phyloP scores from a whole-genome alignment of 2,888 invertebrate species.

The Deroplatys truncata region DNA sequence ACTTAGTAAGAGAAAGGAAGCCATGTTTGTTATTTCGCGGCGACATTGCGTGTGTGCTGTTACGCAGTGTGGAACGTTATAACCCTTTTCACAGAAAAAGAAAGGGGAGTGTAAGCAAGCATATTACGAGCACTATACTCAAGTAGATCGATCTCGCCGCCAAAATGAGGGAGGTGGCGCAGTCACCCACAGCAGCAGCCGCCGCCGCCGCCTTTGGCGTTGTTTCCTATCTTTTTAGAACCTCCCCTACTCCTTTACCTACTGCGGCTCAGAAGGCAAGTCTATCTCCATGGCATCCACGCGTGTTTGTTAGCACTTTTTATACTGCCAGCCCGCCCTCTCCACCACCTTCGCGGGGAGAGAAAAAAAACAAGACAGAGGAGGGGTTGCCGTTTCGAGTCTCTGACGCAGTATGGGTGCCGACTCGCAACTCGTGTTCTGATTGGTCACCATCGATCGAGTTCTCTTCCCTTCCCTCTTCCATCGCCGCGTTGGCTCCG shows the following conservation, averaged over 20 bases:
- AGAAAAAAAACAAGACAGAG: not conserved
- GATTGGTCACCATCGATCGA: constrained; percentile 23
- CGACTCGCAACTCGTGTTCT: constrained; percentile 1
- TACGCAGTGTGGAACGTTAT: not conserved
- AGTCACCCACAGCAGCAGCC: not conserved
- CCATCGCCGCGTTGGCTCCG: not conserved
- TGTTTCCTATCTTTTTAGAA: constrained; percentile 19
- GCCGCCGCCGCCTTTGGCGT: not conserved
- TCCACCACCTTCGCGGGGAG: constrained; percentile 4
- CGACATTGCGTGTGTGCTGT: not conserved
- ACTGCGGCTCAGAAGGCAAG: constrained; percentile 17
- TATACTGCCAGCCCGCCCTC: constrained; percentile 18
- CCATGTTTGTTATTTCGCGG: not conserved
- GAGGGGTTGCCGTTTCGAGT: constrained; percentile 10
- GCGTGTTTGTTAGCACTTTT: constrained; percentile 27
- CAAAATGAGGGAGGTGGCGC: not conserved
- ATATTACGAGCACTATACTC: not conserved
- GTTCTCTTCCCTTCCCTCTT: not conserved
- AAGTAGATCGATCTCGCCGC: not conserved
- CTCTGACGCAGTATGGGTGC: constrained; percentile 25
- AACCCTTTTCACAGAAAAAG: not conserved
- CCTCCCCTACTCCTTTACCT: not conserved
- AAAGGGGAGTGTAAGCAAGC: not conserved
- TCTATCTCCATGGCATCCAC: constrained; percentile 25
- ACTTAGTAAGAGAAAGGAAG: not conserved